Evolutionary conservation across 1,140 invertebrate species (phyloP), one percentile per base, ranked within the genome.

Genomic region (Bombus cullumanus): DNA sequence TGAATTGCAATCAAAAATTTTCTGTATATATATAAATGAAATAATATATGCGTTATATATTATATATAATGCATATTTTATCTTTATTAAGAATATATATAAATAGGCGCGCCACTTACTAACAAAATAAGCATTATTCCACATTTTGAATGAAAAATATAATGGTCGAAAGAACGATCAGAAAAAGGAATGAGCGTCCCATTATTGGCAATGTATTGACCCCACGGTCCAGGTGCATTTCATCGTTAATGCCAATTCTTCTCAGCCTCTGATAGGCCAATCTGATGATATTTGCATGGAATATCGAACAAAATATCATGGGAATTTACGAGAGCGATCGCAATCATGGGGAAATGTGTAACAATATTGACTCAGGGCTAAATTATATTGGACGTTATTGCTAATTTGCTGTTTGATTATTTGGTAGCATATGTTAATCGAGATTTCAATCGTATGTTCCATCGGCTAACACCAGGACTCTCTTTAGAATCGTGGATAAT

Each of bases 331-430:
- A 75, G 31, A 75, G 47, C 31, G 43, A 75, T 75, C n/a, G 53
- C 73, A 77, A 77, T 37, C 25, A 28, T n/a, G 3, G 13, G 34
- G 75, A 59, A 76, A 41, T 6, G 37, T 77, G 34, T n/a, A 41
- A 77, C 57, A 62, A 64, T 62, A 39, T 77, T 77, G 57, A 41
- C 57, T 75, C 73, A 34, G 25, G 43, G 47, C 31, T 57, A 28
- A 57, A 75, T 75, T 75, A 75, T 22, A 53, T 28, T 34, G 73
- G n/a, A 53, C 57, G 64, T 77, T 41, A 62, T 31, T 62, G 13
- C 15, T 77, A 62, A 77, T 77, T 64, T 31, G 22, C 75, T 77
- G 75, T 62, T 77, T 77, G 37, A 39, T 77, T 64, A 62, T 62
- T 41, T n/a, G 73, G 10, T 22, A 57, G 47, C 12, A 62, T n/a